These are phyloP conservation scores for Urocynchramus pylzowi DNA, from an alignment of 2,113 vertebrate species.

Conservation along the genomic window DNA sequence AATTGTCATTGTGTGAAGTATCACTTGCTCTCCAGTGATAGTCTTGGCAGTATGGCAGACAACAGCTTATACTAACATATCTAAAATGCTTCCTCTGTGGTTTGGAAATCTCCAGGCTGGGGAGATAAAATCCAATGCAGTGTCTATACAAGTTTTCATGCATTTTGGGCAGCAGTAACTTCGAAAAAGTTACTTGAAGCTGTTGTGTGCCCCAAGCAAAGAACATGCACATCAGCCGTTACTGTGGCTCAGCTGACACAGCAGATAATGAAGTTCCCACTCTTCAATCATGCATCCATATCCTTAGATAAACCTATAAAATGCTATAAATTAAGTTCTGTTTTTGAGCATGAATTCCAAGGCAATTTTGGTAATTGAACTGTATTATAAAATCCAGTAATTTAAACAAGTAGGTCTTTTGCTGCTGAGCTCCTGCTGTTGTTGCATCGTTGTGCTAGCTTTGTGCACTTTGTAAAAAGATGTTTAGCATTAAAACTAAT, in stretches of 20 bases:
- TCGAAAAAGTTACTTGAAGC: background rate
- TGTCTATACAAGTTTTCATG: background rate
- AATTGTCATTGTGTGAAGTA: background rate
- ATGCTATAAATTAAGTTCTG: background rate
- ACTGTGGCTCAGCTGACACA: background rate
- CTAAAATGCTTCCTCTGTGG: background rate
- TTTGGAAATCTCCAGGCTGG: background rate
- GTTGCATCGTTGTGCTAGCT: background rate
- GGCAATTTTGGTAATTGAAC: background rate
- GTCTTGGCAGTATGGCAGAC: constrained; percentile 7
- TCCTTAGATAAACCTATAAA: background rate
- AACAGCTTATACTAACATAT: background rate
- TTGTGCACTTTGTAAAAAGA: background rate
- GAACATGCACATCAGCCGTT: background rate
- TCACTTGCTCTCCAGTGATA: background rate
- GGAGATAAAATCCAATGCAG: background rate
- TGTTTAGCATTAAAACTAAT: background rate
- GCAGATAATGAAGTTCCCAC: background rate
- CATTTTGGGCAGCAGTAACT: background rate
- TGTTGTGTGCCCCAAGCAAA: background rate
- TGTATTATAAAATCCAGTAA: background rate
- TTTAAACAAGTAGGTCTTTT: background rate
- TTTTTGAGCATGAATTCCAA: background rate
- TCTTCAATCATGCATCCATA: background rate
- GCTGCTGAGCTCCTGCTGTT: background rate